A percentile compares a stretch with the other conserved stretches of the same genome.
These are phyloP conservation scores for Apostichopus japonicus DNA, from an alignment of 35 echinoderm and acorn worm genomes.

Conservation along the genomic window DNA sequence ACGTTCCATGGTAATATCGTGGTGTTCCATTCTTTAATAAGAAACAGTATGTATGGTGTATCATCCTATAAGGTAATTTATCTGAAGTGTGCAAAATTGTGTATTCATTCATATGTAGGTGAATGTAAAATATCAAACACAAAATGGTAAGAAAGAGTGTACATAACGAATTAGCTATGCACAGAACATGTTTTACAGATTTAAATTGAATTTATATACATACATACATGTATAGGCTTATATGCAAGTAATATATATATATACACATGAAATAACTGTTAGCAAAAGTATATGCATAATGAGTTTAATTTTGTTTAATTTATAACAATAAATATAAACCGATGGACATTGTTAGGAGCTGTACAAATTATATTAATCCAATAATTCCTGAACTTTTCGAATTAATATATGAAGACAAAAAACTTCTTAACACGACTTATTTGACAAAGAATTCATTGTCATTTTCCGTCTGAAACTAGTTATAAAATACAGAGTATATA, in stretches of 20 bases:
- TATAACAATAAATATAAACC: too few relatives aligned
- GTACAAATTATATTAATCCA: too few relatives aligned
- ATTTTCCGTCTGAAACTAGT: too few relatives aligned
- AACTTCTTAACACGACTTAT: too few relatives aligned
- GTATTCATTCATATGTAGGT: constrained; percentile 9
- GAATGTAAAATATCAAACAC: not conserved
- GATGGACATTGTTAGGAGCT: too few relatives aligned
- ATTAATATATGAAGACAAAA: too few relatives aligned
- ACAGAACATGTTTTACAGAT: not conserved
- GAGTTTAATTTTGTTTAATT: too few relatives aligned
- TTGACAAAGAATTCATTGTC: too few relatives aligned
- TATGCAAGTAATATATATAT: not conserved
- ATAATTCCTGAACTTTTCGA: too few relatives aligned
- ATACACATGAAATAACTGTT: not conserved
- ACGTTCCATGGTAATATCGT: too few relatives aligned
- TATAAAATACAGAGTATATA: too few relatives aligned
- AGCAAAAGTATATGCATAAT: not conserved
- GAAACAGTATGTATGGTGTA: not conserved
- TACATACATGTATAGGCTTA: not conserved
- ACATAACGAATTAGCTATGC: constrained; percentile 38
- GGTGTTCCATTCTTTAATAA: too few relatives aligned
- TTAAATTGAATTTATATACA: not conserved
- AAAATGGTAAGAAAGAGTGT: not conserved
- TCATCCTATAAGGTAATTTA: constrained; percentile 6
- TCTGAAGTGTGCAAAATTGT: constrained; percentile 14